Evolutionary conservation across 2,888 invertebrate species (phyloP), one percentile per base, ranked within the genome.

Genomic region (Lithosia quadra): DNA sequence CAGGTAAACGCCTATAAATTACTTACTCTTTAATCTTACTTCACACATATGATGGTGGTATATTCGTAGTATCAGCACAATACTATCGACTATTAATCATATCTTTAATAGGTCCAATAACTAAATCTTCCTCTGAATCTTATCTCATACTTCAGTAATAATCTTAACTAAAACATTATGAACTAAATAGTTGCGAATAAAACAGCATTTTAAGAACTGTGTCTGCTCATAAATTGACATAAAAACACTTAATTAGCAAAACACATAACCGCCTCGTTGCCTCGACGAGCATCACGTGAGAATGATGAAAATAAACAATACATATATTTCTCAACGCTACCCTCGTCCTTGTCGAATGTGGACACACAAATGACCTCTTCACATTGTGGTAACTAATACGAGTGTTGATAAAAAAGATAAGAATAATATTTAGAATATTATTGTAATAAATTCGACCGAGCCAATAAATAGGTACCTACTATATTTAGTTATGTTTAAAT

Each of bases 271-370:
- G 33, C 28, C 63, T 72, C 63, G 68, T 70, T 39, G 71, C 71
- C 71, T 67, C 69, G 61, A 69, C 69, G 61, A 68, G 57, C 33
- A 69, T 79, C 73, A 80, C 76, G 75, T 81, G 80, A 82, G 80
- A 82, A 82, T 70, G 8, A 76, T 78, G 78, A 80, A 82, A 78
- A 80, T 76, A 82, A 80, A 81, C 80, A 81, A 82, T 81, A 61
- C 74, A 61, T 69, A 72, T 80, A 71, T 80, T 80, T 82, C 75
- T 73, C 73, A 82, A 80, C 66, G 21, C 21, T 56, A 69, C 67
- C 72, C 65, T 78, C 71, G 80, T 80, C 80, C 82, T 81, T 82
- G 82, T 55, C 55, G 60, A 55, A 58, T 68, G 67, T 74, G 64
- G 72, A 72, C 71, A 80, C 71, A 73, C 65, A 64, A 65, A 77